Evolutionary conservation across 2,888 invertebrate genomes (phyloP).

Genomic region (Glyphotaelius pellucidus): DNA sequence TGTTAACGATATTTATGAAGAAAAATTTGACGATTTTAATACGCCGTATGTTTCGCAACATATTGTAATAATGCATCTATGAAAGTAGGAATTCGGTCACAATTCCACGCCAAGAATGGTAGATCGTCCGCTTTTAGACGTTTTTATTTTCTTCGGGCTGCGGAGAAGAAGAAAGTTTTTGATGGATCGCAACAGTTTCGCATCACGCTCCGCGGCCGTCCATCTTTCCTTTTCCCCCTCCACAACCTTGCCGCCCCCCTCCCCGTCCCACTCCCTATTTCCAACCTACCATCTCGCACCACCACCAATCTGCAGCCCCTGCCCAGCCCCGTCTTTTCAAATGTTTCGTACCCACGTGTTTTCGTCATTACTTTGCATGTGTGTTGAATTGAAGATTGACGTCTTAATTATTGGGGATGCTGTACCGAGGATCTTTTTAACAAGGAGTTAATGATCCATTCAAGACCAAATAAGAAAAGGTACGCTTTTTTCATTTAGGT

Average conservation of each 20-base stretch:
- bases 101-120: not conserved
- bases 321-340: slow-evolving; percentile 10
- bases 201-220: slow-evolving; percentile 62
- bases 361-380: slow-evolving; percentile 28
- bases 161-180: slow-evolving; percentile 60
- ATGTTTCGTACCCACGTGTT: slow-evolving; percentile 31
- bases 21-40: not conserved
- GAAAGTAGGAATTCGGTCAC: not conserved
- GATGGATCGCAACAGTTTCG: slow-evolving; percentile 65
- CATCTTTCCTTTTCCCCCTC: slow-evolving; percentile 42
- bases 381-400: not conserved
- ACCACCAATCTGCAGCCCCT: slow-evolving; percentile 21
- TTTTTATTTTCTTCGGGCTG: slow-evolving; percentile 53
- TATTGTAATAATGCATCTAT: not conserved
- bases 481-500: not conserved
- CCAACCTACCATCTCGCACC: slow-evolving; percentile 50
- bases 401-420: not conserved
- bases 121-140: slow-evolving; percentile 43
- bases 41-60: not conserved
- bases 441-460: too few species aligned
- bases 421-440: not conserved
- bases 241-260: not conserved
- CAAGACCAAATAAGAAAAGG: too few species aligned
- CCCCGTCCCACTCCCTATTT: not conserved
- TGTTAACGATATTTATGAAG: not conserved